Evolutionary conservation across 2,888 invertebrate genomes (phyloP), one percentile per base, ranked within the genome.

Genomic region (Brachyptera risi): DNA sequence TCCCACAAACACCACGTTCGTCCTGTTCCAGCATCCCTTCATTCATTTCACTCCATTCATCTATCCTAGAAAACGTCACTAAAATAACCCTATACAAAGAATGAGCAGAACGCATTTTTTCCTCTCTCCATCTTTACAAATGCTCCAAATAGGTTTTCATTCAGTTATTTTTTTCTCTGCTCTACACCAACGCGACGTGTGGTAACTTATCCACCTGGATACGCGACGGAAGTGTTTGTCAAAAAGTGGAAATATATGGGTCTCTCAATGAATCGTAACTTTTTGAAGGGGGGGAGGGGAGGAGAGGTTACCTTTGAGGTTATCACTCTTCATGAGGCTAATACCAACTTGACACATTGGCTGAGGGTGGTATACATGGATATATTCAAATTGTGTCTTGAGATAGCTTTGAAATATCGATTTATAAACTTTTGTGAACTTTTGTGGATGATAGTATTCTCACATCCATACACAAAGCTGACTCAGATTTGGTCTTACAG

Each of bases 141-240:
- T 54, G 38, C 21, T 59, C 40, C 27, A 4, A 2, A 11, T 31
- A n/a, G 49, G 17, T 26, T 40, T 59, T 40, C 31, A 49, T 59
- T 59, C 38, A 54, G 31, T 5, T 35, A 54, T 50, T 59, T 59
- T 51, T 23, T 15, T 17, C 58, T 5, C 40, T 35, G 38, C 40
- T n/a, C 31, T 7, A 31, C 5, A 31, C 31, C 31, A 31, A 23
- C 40, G 19, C 27, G 44, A 19, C 24, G 24, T 37, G 56, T 61
- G 56, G 59, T 40, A 59, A 59, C 42, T 31, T 23, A 47, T 49
- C 50, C 61, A 61, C 61, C 61, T 61, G 61, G 61, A 56, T 56
- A 35, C 21, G 26, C 49, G 27, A 19, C 56, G 61, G 61, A 61
- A 56, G 57, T 56, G 47, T 54, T 37, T 7, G 7, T 31, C 7